Base-by-base conservation (phyloP, 2,113 vertebrate species). In the Meleagris gallopavo region DNA sequence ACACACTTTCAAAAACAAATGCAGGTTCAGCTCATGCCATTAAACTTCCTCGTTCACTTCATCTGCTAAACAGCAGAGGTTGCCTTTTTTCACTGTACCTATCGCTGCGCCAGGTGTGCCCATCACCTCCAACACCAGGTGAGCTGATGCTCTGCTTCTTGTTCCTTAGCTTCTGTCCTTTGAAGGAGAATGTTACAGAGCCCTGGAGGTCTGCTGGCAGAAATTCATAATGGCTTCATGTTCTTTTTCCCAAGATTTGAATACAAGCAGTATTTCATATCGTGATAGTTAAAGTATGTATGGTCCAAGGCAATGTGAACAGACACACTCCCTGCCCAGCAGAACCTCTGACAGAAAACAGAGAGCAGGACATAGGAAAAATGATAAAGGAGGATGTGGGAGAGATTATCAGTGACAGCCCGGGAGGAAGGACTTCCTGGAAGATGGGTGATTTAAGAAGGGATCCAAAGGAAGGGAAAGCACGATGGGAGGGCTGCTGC, bases 361-460 rank as follows among this genome's bases (percentile, higher is more conserved):
- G 64, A 83, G 67, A 88, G 48, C 57, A 69, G 86, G 57, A 54
- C 76, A 77, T 0, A 69, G 61, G 48, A 74, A 54, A 83, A 90
- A 92, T 2, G 62, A 92, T 88, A 84, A 48, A 91, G 66, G 82
- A 81, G 83, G 71, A 90, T 54, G 57, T 20, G 76, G 66, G 65
- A 82, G 95, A 96, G 77, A 86, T 78, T 78, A 65, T 5, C 24
- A 58, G 48, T 48, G 86, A 73, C 61, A 90, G 90, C 2, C 5
- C 57, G 92, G 86, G 48, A 87, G 88, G 86, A 84, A 93, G 66
- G 40, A 94, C 69, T 81, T 92, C 81, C 90, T 96, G 88, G 80
- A 92, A 88, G 92, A 89, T 0, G 2, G 38, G 10, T 3, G 38
- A 43, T 91, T 83, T 75, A 69, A 72, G 83, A 70, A 82, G 34